A percentile compares a stretch with the other conserved stretches of the same genome.
phyloP scores from a whole-genome alignment of 2,113 vertebrate species.

The Sinocyclocheilus grahami region DNA sequence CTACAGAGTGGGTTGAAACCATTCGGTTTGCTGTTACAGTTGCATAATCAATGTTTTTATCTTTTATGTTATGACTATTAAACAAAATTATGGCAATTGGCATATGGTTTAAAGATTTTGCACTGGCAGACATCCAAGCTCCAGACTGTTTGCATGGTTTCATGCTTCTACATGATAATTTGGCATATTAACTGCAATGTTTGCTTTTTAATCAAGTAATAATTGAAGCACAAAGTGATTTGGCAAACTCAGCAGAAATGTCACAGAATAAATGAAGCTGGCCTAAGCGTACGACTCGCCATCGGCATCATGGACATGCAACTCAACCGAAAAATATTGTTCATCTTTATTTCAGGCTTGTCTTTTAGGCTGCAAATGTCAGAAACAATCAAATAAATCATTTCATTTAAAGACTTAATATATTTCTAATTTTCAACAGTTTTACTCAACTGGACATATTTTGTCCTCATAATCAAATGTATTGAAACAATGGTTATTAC shows the following conservation, averaged over 20 bases:
- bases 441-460: too few species aligned
- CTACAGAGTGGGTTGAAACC: not conserved
- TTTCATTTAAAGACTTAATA: not conserved
- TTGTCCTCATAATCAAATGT: too few species aligned
- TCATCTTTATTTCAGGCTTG: not conserved
- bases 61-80: not conserved
- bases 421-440: not conserved
- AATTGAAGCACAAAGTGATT: not conserved
- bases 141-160: slow-evolving; percentile 1
- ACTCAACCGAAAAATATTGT: slow-evolving; percentile 25
- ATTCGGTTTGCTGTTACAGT: slow-evolving; percentile 15
- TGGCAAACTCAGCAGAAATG: slow-evolving; percentile 32
- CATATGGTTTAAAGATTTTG: not conserved
- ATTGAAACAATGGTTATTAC: not conserved
- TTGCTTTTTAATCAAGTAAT: not conserved
- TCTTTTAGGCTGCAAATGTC: not conserved
- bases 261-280: slow-evolving; percentile 33
- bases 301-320: not conserved
- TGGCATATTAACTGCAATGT: not conserved
- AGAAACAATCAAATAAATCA: not conserved
- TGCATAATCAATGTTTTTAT: not conserved
- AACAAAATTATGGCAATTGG: not conserved
- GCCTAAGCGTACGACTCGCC: not conserved
- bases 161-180: not conserved
- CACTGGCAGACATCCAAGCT: not conserved